These are phyloP conservation scores for Myotis daubentonii DNA, from an alignment of 2,797 vertebrate species.

Conservation along the genomic window DNA sequence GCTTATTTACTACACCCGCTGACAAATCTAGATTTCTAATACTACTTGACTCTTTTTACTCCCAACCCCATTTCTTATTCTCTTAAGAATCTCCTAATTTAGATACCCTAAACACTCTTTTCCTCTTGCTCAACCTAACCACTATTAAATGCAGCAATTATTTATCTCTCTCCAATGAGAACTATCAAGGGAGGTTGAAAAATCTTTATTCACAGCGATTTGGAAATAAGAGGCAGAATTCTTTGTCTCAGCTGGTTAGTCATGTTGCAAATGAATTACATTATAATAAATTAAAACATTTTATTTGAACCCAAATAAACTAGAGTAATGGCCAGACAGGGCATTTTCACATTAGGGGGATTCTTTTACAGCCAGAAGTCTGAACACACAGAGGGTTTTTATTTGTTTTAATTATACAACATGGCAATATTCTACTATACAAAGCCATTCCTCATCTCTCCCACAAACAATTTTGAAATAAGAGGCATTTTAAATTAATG, in stretches of 20 bases:
- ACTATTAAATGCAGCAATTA: background rate
- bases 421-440: background rate
- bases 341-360: background rate
- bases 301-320: constrained; percentile 32
- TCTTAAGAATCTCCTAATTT: constrained; percentile 32
- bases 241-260: background rate
- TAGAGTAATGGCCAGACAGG: background rate
- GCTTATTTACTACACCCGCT: background rate
- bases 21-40: constrained; percentile 32
- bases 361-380: background rate
- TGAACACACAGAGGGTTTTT: constrained; percentile 26
- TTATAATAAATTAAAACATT: constrained; percentile 37
- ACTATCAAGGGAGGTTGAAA: background rate
- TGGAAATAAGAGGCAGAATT: constrained; percentile 26
- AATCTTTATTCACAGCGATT: constrained; percentile 17
- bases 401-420: constrained; percentile 34
- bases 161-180: background rate
- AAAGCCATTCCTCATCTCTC: background rate
- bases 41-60: background rate
- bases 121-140: background rate
- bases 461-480: background rate
- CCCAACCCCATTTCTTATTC: background rate
- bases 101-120: background rate
- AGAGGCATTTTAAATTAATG: constrained; percentile 48
- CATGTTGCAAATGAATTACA: background rate